These are phyloP conservation scores for Clarias gariepinus DNA, from an alignment of 2,113 vertebrate genomes.

Conservation along the genomic window DNA sequence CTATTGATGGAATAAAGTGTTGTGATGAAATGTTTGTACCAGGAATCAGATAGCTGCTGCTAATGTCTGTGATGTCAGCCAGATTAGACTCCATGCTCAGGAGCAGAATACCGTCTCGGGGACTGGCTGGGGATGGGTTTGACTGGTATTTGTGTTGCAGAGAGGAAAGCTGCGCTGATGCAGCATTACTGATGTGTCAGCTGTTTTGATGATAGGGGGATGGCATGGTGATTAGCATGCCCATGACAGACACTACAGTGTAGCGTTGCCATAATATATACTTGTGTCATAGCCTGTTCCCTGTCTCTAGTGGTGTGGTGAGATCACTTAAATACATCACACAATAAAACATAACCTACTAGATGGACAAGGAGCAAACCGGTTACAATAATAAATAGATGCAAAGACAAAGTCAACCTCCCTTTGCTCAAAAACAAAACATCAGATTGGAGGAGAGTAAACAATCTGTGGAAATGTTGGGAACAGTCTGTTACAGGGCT, in stretches of 20 bases:
- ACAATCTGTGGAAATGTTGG: no score
- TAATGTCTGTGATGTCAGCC: conserved; percentile 53
- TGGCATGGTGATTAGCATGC: conserved; percentile 36
- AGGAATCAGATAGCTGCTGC: conserved; percentile 48
- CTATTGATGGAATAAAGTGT: conserved; percentile 49
- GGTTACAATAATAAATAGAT: neutral
- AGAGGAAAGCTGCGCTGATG: conserved; percentile 31
- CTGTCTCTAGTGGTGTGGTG: neutral
- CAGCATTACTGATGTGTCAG: conserved; percentile 54
- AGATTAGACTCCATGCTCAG: conserved; percentile 40
- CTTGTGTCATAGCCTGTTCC: neutral
- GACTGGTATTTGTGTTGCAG: conserved; percentile 52
- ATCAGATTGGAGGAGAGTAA: no score
- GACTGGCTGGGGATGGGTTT: conserved; percentile 41
- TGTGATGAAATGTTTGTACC: conserved; percentile 50
- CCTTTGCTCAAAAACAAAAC: neutral
- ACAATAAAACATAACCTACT: neutral
- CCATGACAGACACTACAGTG: conserved; percentile 26
- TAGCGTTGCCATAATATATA: neutral
- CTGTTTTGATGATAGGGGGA: conserved; percentile 30
- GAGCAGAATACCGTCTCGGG: conserved; percentile 34
- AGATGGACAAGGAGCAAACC: neutral
- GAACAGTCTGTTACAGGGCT: no score
- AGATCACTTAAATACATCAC: neutral
- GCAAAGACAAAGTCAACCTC: neutral